These are phyloP conservation scores for Dolomedes plantarius DNA, from an alignment of 2,888 invertebrate genomes.

Conservation along the genomic window DNA sequence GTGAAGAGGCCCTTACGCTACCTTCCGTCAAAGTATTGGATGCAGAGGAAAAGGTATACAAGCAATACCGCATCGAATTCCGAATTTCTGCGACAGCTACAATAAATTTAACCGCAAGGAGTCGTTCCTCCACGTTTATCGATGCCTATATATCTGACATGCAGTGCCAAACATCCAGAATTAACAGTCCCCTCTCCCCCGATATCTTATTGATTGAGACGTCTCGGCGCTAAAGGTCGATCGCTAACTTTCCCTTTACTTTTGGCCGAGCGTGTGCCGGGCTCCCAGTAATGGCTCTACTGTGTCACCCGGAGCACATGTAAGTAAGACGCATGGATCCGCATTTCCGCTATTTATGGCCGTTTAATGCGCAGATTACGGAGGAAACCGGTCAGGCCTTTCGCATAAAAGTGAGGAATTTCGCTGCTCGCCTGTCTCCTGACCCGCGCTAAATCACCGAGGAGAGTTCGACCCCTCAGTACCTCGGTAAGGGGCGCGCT, in stretches of 20 bases:
- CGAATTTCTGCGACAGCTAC: too few species aligned
- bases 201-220: constrained; percentile 4
- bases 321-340: background rate
- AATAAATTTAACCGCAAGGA: too few species aligned
- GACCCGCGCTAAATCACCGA: background rate
- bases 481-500: background rate
- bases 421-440: constrained; percentile 5
- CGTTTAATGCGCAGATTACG: background rate
- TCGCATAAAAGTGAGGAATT: background rate
- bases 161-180: too few species aligned
- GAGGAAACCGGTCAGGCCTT: background rate
- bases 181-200: too few species aligned
- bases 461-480: background rate
- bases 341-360: background rate
- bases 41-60: too few species aligned
- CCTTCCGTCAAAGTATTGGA: too few species aligned
- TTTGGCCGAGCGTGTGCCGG: background rate
- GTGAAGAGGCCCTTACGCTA: too few species aligned
- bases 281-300: background rate
- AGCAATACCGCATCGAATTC: too few species aligned
- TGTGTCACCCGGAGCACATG: background rate
- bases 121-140: too few species aligned
- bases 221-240: background rate
- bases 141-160: too few species aligned
- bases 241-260: background rate